phyloP scores from a whole-genome alignment of 2,888 invertebrate species.

The Troilus luridus region DNA sequence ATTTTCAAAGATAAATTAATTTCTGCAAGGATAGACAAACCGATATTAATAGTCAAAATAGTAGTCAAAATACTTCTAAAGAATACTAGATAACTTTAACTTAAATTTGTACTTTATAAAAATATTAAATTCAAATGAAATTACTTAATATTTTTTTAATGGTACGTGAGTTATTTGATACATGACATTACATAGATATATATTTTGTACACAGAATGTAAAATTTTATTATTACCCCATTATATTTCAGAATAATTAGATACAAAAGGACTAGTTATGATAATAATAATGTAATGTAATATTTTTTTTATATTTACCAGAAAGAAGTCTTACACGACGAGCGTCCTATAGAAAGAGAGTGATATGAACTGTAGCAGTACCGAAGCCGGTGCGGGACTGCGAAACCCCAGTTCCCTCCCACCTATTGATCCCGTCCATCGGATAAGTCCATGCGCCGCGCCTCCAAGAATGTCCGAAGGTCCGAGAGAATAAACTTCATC shows the following conservation, averaged over 20 bases:
- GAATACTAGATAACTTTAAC: too few species aligned
- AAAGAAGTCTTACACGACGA: background rate
- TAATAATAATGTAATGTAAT: background rate
- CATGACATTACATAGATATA: background rate
- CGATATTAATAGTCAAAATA: too few species aligned
- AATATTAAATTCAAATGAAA: too few species aligned
- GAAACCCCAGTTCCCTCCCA: slow-evolving; percentile 36
- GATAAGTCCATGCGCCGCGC: slow-evolving; percentile 4
- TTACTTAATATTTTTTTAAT: too few species aligned
- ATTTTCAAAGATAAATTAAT: too few species aligned
- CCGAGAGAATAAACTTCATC: background rate
- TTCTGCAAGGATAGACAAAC: too few species aligned
- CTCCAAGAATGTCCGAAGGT: background rate
- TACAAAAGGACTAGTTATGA: too few species aligned
- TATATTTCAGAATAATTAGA: background rate
- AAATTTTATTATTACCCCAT: background rate
- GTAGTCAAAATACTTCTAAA: too few species aligned
- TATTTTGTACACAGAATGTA: background rate
- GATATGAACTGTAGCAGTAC: background rate
- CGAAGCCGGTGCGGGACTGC: slow-evolving; percentile 42
- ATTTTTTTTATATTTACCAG: background rate
- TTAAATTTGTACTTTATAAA: too few species aligned
- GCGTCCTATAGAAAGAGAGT: background rate
- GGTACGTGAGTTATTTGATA: too few species aligned
- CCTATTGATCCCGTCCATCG: slow-evolving; percentile 33